Evolutionary conservation across 2,797 vertebrate species (phyloP).

Genomic region (Artibeus lituratus): DNA sequence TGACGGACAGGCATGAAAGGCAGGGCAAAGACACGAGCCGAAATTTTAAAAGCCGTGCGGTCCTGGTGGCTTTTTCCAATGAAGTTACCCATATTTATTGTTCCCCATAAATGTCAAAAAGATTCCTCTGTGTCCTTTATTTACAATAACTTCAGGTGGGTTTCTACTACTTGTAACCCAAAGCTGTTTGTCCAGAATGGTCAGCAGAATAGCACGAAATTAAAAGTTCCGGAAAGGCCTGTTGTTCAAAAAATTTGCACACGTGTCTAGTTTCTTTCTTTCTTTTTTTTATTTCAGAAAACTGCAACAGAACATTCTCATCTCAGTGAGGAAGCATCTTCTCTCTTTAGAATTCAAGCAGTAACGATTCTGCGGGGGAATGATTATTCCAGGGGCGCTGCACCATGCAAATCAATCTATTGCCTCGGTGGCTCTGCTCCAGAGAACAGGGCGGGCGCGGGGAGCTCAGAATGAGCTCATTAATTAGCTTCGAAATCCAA

Average conservation of each 20-base stretch:
- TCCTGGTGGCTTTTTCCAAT: neutral
- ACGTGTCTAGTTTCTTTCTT: conserved; percentile 47
- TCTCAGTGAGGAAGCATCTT: conserved; percentile 71
- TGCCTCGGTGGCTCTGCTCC: conserved; percentile 72
- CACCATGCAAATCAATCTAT: conserved; percentile 78
- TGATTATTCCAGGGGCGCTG: conserved; percentile 80
- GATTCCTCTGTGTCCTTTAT: neutral
- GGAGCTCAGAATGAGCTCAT: conserved; percentile 78
- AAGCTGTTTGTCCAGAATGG: neutral
- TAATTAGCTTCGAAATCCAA: conserved; percentile 82
- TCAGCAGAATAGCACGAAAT: neutral
- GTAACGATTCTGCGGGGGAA: conserved; percentile 79
- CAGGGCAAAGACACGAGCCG: accelerated
- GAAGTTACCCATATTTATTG: neutral
- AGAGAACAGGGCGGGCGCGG: conserved; percentile 62
- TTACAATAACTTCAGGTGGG: neutral
- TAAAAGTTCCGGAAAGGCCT: conserved; percentile 49
- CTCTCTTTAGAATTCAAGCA: conserved; percentile 78
- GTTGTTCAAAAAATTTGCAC: neutral
- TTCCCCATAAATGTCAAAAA: neutral
- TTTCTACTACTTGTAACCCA: neutral
- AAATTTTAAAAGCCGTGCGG: neutral
- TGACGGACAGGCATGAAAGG: neutral
- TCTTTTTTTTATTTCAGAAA: neutral
- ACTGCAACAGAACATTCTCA: conserved; percentile 67